A percentile compares a stretch with the other conserved stretches of the same genome.
These are phyloP conservation scores for Alaudala cheleensis DNA, from an alignment of 2,113 vertebrate genomes.

Conservation along the genomic window DNA sequence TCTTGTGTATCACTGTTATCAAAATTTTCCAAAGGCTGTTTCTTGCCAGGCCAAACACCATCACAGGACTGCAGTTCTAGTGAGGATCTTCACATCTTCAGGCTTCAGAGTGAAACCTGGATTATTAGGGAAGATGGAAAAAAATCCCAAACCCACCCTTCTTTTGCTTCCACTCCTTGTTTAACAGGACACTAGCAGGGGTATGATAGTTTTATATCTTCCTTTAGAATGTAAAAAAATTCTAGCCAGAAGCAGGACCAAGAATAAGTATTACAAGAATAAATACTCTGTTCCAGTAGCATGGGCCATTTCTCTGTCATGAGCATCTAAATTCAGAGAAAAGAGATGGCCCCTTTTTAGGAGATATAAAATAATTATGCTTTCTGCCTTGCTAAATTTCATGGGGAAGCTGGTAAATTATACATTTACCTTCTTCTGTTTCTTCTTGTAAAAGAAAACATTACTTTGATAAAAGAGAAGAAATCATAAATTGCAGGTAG, in stretches of 20 bases:
- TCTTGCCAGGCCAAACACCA: background rate
- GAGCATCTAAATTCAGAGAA: background rate
- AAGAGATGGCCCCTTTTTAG: background rate
- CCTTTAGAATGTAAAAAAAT: background rate
- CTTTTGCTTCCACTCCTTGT: background rate
- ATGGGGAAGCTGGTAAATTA: background rate
- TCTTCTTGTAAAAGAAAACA: background rate
- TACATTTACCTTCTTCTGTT: background rate
- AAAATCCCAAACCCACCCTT: accelerated
- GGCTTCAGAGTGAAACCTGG: background rate
- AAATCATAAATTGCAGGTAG: background rate
- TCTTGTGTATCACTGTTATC: background rate
- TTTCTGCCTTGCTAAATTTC: background rate
- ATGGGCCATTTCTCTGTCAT: background rate
- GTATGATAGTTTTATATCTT: background rate
- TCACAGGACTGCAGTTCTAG: background rate
- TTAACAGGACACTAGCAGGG: background rate
- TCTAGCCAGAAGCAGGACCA: background rate
- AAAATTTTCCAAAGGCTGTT: background rate
- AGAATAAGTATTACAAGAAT: background rate
- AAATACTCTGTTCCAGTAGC: background rate
- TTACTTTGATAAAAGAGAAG: background rate
- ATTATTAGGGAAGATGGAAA: background rate
- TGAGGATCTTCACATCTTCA: background rate
- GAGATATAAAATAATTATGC: background rate